Percentiles rank a stretch among this genome's conserved stretches.
These are phyloP conservation scores for Meganola albula DNA, from an alignment of 2,888 invertebrate species.

Conservation along the genomic window DNA sequence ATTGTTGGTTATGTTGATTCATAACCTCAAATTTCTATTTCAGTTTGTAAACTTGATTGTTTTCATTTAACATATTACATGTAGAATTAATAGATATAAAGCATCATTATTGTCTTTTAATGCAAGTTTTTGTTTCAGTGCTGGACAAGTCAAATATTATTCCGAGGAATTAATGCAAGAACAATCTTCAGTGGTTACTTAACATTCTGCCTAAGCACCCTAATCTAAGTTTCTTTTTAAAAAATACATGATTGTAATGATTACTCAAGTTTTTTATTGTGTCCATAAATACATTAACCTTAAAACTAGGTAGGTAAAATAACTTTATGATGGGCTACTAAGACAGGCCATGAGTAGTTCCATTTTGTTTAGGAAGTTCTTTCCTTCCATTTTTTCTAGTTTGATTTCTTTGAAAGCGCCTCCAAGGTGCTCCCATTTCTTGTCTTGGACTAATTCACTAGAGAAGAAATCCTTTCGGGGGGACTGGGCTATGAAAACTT, in stretches of 20 bases:
- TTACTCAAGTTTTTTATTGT: constrained; percentile 34
- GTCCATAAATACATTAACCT: constrained; percentile 25
- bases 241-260: constrained; percentile 47
- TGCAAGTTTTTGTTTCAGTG: constrained; percentile 52
- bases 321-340: constrained; percentile 81
- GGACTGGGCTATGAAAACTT: constrained; percentile 93
- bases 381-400: constrained; percentile 96
- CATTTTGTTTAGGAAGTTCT: constrained; percentile 97
- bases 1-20: too few relatives aligned
- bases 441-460: constrained; percentile 90
- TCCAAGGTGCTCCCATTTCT: constrained; percentile 96
- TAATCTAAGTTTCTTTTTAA: constrained; percentile 66
- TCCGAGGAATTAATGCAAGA: constrained; percentile 58
- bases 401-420: constrained; percentile 93
- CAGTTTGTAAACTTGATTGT: too few relatives aligned
- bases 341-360: constrained; percentile 95
- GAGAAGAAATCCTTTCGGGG: constrained; percentile 93
- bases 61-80: too few relatives aligned
- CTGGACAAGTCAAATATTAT: constrained; percentile 50
- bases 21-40: too few relatives aligned
- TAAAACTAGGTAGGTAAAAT: constrained; percentile 32
- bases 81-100: too few relatives aligned
- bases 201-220: constrained; percentile 73
- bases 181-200: constrained; percentile 75
- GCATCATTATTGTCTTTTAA: too few relatives aligned